Percentiles rank a stretch among this genome's conserved stretches.
Conservation (phyloP, 2,888 invertebrate species). For the Volucella zonaria region DNA sequence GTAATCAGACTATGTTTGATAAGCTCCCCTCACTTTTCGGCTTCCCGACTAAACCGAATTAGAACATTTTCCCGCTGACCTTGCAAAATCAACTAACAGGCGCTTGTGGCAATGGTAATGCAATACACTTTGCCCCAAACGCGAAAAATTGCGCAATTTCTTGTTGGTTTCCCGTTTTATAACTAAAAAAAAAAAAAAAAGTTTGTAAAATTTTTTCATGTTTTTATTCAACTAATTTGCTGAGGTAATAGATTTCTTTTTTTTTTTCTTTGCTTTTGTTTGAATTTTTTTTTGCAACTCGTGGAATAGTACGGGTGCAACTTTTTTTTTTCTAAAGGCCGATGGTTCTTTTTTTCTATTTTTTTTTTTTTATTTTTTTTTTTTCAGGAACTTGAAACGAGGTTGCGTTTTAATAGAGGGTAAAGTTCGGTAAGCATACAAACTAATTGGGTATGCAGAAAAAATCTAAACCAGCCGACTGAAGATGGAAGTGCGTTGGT, state of each 20-base stretch:
- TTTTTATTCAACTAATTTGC: constrained; percentile 35
- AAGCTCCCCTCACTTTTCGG: too few species aligned
- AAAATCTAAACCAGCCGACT: background rate
- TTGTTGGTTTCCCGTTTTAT: constrained; percentile 61
- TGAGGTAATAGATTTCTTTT: constrained; percentile 16
- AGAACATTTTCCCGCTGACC: constrained; percentile 67
- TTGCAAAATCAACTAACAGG: constrained; percentile 14
- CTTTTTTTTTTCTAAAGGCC: constrained; percentile 6
- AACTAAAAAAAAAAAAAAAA: constrained; percentile 8
- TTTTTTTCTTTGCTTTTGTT: background rate
- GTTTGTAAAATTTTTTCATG: too few species aligned
- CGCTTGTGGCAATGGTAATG: constrained; percentile 15
- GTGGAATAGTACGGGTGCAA: constrained; percentile 20
- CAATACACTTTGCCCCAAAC: constrained; percentile 49
- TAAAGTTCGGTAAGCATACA: background rate
- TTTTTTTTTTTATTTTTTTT: too few species aligned
- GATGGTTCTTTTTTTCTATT: too few species aligned
- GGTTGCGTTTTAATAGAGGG: too few species aligned
- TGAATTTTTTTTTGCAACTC: background rate
- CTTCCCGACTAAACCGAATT: constrained; percentile 61
- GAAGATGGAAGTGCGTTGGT: background rate
- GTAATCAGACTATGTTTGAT: too few species aligned
- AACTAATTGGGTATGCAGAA: background rate
- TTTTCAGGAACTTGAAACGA: too few species aligned
- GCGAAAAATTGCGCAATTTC: constrained; percentile 29